A percentile compares a stretch with the other conserved stretches of the same genome.
Conservation (phyloP, 2,888 invertebrate genomes). For the Anodontia alba region DNA sequence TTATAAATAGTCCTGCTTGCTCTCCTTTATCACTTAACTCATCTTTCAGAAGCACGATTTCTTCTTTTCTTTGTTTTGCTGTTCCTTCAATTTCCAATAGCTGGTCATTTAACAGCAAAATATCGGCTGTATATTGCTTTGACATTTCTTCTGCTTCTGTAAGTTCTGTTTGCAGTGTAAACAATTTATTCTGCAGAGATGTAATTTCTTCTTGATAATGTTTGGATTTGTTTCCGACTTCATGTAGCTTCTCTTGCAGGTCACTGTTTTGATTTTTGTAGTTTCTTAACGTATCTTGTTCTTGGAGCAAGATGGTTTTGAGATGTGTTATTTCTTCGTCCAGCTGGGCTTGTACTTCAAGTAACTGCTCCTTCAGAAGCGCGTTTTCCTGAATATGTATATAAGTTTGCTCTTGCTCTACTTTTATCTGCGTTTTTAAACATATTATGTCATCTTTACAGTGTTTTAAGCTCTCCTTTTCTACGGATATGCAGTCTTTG, state of each 20-base stretch:
- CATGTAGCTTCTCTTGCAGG: background rate
- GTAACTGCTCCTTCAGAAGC: no score
- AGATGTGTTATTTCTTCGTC: background rate
- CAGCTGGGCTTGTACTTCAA: background rate
- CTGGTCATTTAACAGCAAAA: background rate
- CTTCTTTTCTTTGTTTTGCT: no score
- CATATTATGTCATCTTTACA: background rate
- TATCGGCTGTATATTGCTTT: background rate
- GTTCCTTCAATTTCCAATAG: no score
- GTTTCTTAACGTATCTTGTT: background rate
- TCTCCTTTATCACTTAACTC: no score
- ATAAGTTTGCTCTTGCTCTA: no score
- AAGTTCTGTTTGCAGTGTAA: background rate
- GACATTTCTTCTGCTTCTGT: background rate
- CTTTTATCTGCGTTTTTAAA: background rate
- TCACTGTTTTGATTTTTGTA: background rate
- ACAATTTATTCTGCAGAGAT: background rate
- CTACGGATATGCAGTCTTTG: background rate
- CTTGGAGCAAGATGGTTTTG: background rate
- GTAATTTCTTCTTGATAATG: background rate
- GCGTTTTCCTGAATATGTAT: no score
- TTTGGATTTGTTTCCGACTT: background rate
- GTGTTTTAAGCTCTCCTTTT: background rate
- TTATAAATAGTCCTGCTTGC: no score
- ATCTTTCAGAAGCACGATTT: no score